Evolutionary conservation across 2,888 invertebrate species (phyloP).

Genomic region (Molanna angustata): DNA sequence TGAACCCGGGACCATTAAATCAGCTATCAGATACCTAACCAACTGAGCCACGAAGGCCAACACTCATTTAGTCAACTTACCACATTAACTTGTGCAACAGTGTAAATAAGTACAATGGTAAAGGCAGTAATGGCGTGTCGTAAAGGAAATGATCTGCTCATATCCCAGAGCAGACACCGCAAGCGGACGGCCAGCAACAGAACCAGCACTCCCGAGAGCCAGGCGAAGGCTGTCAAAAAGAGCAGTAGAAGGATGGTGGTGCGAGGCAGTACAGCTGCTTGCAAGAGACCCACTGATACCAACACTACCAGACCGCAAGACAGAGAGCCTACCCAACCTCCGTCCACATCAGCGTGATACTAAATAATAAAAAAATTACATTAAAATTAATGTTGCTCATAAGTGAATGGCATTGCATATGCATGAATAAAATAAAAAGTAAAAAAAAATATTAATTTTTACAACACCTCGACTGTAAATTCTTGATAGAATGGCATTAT

Average conservation of each 20-base stretch:
- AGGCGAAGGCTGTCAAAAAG: conserved; percentile 86
- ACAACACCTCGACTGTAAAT: no score
- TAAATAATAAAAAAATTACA: conserved; percentile 45
- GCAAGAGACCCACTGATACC: conserved; percentile 74
- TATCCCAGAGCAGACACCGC: conserved; percentile 82
- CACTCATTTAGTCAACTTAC: no score
- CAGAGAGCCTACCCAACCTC: conserved; percentile 80
- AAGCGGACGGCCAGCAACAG: conserved; percentile 78
- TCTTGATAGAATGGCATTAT: no score
- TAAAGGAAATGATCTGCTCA: conserved; percentile 77
- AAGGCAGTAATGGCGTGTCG: conserved; percentile 84
- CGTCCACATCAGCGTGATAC: conserved; percentile 84
- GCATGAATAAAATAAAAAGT: no score
- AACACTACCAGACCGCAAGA: conserved; percentile 74
- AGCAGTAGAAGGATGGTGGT: conserved; percentile 80
- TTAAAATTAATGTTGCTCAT: no score
- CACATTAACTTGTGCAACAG: conserved; percentile 90
- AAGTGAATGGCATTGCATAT: no score
- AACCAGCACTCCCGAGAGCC: conserved; percentile 86
- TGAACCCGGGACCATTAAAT: no score
- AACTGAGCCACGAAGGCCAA: no score
- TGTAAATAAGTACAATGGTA: conserved; percentile 81
- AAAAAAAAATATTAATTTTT: no score
- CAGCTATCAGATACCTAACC: no score
- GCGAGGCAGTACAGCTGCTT: conserved; percentile 75